Evolutionary conservation across 2,113 vertebrate species (phyloP).

Genomic region (Sylvilagus bachmani): DNA sequence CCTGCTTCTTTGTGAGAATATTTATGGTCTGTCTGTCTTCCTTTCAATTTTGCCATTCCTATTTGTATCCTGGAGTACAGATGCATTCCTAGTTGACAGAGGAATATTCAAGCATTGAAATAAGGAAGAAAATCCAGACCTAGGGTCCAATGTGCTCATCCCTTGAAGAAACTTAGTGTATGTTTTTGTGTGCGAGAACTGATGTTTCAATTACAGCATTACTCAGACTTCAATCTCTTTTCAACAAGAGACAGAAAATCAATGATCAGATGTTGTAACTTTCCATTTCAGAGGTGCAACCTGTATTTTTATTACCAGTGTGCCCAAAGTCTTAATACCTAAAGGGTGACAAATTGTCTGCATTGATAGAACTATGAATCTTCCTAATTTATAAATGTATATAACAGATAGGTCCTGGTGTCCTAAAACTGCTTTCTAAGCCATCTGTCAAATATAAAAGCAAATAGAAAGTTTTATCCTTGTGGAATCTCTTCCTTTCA

Average conservation of each 20-base stretch:
- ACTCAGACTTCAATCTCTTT: conserved; percentile 49
- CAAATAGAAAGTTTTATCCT: conserved; percentile 52
- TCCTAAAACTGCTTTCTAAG: conserved; percentile 56
- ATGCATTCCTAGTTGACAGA: conserved; percentile 43
- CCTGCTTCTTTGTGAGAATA: neutral
- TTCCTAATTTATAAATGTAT: conserved; percentile 67
- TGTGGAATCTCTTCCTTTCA: neutral
- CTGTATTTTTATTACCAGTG: conserved; percentile 37
- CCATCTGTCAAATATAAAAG: conserved; percentile 38
- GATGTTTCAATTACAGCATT: conserved; percentile 61
- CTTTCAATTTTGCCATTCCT: neutral
- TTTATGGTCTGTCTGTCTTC: neutral
- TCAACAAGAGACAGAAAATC: conserved; percentile 61
- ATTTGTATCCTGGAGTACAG: neutral
- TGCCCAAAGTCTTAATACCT: conserved; percentile 40
- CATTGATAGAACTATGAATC: conserved; percentile 13
- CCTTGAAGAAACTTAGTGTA: neutral
- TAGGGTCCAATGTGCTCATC: neutral
- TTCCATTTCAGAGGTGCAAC: conserved; percentile 38
- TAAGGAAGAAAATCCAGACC: conserved; percentile 7
- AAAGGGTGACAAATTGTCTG: conserved; percentile 47
- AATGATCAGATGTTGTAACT: neutral
- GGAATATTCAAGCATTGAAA: conserved; percentile 42
- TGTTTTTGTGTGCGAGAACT: conserved; percentile 8
- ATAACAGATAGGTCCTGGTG: neutral